phyloP scores from a whole-genome alignment of 37 sponge, comb jelly and placozoan species.

The Beroe forskalii region DNA sequence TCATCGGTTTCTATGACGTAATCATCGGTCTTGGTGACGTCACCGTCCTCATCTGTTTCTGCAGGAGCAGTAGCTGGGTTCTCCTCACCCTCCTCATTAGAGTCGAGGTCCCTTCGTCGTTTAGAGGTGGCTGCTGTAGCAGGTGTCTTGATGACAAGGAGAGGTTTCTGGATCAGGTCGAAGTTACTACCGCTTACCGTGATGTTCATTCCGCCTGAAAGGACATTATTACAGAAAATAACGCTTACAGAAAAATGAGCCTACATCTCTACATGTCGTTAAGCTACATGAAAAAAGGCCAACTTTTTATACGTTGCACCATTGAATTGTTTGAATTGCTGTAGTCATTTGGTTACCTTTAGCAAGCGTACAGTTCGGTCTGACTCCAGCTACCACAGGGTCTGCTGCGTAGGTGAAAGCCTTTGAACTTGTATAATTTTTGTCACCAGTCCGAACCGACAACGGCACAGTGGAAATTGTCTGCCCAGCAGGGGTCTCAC shows the following conservation, averaged over 20 bases:
- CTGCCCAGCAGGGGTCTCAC: background rate
- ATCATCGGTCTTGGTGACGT: background rate
- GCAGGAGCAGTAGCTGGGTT: background rate
- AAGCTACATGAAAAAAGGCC: too few relatives aligned
- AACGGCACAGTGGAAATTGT: background rate
- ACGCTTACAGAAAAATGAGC: too few relatives aligned
- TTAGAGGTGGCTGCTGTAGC: background rate
- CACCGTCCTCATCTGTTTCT: background rate
- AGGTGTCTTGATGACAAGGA: background rate
- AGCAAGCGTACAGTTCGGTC: constrained; percentile 46
- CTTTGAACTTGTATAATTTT: background rate
- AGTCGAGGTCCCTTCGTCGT: background rate
- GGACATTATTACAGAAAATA: background rate
- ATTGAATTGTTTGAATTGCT: too few relatives aligned
- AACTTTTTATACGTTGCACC: too few relatives aligned
- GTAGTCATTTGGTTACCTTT: too few relatives aligned
- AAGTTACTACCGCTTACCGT: constrained; percentile 29
- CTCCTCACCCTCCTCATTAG: background rate
- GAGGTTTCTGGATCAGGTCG: constrained; percentile 27
- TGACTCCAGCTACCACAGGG: background rate
- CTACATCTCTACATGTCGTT: too few relatives aligned
- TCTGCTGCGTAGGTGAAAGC: constrained; percentile 18
- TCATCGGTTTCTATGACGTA: background rate
- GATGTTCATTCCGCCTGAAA: constrained; percentile 49
- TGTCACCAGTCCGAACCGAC: background rate